Percentiles rank a stretch among this genome's conserved stretches.
phyloP scores from a whole-genome alignment of 2,797 vertebrate species.

The Macropodus opercularis region DNA sequence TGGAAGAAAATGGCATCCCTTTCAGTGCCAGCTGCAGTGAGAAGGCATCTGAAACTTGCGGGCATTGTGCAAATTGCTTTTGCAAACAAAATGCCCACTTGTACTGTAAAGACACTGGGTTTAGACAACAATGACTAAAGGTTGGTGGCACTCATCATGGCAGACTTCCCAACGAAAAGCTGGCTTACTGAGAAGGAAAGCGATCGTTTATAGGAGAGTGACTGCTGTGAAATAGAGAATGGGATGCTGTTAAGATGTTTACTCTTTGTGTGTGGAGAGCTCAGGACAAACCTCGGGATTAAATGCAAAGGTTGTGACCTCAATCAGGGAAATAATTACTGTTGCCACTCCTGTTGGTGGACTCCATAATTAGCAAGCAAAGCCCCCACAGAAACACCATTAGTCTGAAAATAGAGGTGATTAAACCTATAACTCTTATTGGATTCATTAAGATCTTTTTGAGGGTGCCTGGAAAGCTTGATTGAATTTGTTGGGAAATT shows the following conservation, averaged over 20 bases:
- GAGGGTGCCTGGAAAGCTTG: constrained; percentile 23
- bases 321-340: constrained; percentile 81
- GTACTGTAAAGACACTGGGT: background rate
- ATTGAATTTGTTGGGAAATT: constrained; percentile 44
- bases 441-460: constrained; percentile 52
- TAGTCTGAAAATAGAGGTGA: constrained; percentile 65
- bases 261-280: constrained; percentile 42
- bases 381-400: constrained; percentile 60
- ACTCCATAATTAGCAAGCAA: constrained; percentile 73
- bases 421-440: constrained; percentile 69
- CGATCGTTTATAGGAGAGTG: constrained; percentile 32
- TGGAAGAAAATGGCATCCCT: too few relatives aligned
- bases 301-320: constrained; percentile 75
- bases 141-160: background rate
- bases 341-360: constrained; percentile 62
- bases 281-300: constrained; percentile 64
- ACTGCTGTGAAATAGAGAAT: constrained; percentile 52
- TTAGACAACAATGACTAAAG: background rate
- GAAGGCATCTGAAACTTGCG: background rate
- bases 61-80: too few relatives aligned
- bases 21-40: background rate
- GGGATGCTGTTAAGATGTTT: constrained; percentile 37
- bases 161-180: constrained; percentile 14
- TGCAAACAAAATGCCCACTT: background rate
- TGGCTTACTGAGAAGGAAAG: constrained; percentile 27